These are phyloP conservation scores for Aricia agestis DNA, from an alignment of 1,140 invertebrate species.

Conservation along the genomic window DNA sequence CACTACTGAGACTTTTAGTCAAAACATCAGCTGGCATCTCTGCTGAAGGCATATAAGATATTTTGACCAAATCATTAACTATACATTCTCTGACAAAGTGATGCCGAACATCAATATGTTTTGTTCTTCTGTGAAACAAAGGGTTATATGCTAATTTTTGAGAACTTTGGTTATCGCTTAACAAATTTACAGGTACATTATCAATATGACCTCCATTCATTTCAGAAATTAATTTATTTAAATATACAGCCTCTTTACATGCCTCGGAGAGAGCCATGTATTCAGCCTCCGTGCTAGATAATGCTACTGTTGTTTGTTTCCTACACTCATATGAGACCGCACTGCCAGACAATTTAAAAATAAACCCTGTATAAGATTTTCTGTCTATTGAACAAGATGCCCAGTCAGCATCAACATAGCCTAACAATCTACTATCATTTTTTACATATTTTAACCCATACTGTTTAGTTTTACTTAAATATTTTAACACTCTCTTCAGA, in stretches of 20 bases:
- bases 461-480: slow-evolving; percentile 10
- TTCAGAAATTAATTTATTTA: not conserved
- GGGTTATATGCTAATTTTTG: slow-evolving; percentile 3
- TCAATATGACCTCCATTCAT: not conserved
- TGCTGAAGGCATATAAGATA: too few species aligned
- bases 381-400: slow-evolving; percentile 12
- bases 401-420: slow-evolving; percentile 12
- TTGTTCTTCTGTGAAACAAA: slow-evolving; percentile 1
- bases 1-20: too few species aligned
- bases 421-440: not conserved
- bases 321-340: not conserved
- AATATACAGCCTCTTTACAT: slow-evolving; percentile 7
- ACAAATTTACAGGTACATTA: not conserved
- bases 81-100: slow-evolving; percentile 6
- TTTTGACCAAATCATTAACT: not conserved
- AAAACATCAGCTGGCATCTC: too few species aligned
- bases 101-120: slow-evolving; percentile 12
- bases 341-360: slow-evolving; percentile 4
- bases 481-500: slow-evolving; percentile 15
- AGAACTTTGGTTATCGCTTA: slow-evolving; percentile 12
- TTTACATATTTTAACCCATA: slow-evolving; percentile 3
- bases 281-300: not conserved
- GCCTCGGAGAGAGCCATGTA: not conserved
- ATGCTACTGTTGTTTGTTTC: slow-evolving; percentile 8
- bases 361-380: slow-evolving; percentile 7